Conservation (phyloP, 2,113 vertebrate genomes). For the Charadrius vociferus region DNA sequence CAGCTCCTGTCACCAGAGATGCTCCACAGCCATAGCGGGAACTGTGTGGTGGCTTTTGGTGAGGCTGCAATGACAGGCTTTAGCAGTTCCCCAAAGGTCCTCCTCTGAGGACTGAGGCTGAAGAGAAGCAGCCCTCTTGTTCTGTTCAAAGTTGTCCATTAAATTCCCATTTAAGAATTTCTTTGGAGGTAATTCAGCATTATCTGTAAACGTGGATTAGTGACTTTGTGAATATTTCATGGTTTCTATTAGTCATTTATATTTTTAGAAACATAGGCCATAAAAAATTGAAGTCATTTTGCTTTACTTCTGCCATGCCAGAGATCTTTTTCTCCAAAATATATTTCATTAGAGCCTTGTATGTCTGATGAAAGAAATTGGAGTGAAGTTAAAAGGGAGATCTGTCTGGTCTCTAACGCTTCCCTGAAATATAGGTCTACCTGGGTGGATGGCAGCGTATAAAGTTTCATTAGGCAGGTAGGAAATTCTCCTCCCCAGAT, state of each 20-base stretch:
- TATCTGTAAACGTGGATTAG: conserved; percentile 31
- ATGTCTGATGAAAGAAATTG: background rate
- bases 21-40: background rate
- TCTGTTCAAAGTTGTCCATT: background rate
- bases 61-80: rapidly evolving
- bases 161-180: background rate
- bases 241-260: conserved; percentile 46
- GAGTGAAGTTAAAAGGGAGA: background rate
- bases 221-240: conserved; percentile 74
- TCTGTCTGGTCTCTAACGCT: background rate
- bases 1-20: background rate
- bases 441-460: background rate
- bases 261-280: conserved; percentile 67
- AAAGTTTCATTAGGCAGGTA: background rate
- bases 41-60: background rate
- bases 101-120: background rate
- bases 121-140: background rate
- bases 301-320: conserved; percentile 20
- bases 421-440: background rate
- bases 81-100: background rate
- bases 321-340: background rate
- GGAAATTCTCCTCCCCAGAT: background rate
- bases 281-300: conserved; percentile 72
- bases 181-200: conserved; percentile 22
- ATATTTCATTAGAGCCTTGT: background rate